These are phyloP conservation scores for Toxotes jaculatrix DNA, from an alignment of 2,113 vertebrate genomes.

Conservation along the genomic window DNA sequence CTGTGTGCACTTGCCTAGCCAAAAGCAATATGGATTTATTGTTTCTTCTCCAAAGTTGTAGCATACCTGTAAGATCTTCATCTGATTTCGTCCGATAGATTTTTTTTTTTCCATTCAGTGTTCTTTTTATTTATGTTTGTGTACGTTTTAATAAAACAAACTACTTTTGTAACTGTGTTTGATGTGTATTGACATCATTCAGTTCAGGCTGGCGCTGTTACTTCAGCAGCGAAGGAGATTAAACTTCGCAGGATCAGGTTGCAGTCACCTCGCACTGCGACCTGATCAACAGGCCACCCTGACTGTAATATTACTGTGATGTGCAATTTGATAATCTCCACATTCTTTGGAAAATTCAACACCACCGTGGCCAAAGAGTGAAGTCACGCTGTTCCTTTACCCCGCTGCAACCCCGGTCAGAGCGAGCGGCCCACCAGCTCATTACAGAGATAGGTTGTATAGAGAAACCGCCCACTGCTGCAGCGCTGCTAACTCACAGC, in stretches of 20 bases:
- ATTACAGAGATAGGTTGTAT: conserved; percentile 33
- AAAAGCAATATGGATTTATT: conserved; percentile 81
- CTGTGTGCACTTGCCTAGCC: conserved; percentile 83
- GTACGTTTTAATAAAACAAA: conserved; percentile 82
- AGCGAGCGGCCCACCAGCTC: conserved; percentile 35
- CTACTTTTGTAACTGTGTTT: conserved; percentile 82
- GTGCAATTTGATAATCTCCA: conserved; percentile 49
- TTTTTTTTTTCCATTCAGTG: conserved; percentile 64
- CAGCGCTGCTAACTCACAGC: conserved; percentile 47
- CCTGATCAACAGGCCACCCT: conserved; percentile 33
- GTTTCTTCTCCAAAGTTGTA: conserved; percentile 77
- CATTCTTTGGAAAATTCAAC: conserved; percentile 49
- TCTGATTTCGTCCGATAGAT: conserved; percentile 36
- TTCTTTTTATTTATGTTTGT: conserved; percentile 85
- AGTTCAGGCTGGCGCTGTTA: conserved; percentile 5
- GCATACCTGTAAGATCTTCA: conserved; percentile 73
- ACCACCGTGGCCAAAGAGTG: conserved; percentile 20
- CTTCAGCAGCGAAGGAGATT: background rate
- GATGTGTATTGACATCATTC: conserved; percentile 22
- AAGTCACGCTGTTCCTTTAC: conserved; percentile 20
- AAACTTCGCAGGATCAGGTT: conserved; percentile 17
- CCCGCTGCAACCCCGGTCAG: conserved; percentile 13
- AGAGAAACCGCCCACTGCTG: conserved; percentile 33
- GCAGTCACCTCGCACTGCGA: conserved; percentile 8
- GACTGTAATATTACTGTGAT: conserved; percentile 21